Conservation (phyloP, 2,888 invertebrate species). For the Agriotes lineatus region DNA sequence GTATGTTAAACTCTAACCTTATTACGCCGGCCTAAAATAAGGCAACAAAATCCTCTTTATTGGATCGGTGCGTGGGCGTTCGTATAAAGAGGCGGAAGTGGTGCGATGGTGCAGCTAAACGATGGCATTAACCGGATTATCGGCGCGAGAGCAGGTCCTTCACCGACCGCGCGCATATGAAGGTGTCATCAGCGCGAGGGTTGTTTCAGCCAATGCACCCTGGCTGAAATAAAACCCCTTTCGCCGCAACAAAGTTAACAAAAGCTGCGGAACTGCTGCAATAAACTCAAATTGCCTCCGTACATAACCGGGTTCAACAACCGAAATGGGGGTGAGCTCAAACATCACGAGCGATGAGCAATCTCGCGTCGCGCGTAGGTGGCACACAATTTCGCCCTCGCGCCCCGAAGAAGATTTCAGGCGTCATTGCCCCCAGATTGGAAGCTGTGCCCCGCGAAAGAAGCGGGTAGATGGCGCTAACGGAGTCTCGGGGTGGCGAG, state of each 20-base stretch:
- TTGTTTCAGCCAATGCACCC: neutral
- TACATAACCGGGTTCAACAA: conserved; percentile 41
- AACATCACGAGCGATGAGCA: conserved; percentile 12
- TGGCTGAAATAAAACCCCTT: neutral
- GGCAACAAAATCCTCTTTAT: too few species aligned
- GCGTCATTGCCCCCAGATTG: conserved; percentile 33
- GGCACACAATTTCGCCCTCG: conserved; percentile 32
- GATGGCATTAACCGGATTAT: too few species aligned
- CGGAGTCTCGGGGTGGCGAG: conserved; percentile 43
- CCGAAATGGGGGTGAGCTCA: conserved; percentile 34
- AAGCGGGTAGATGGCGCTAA: conserved; percentile 23
- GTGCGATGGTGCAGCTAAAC: too few species aligned
- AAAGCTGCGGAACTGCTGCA: conserved; percentile 31
- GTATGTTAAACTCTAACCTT: too few species aligned
- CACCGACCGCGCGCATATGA: too few species aligned
- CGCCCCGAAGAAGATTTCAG: conserved; percentile 22
- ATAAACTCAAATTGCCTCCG: conserved; percentile 38
- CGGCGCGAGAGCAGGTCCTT: too few species aligned
- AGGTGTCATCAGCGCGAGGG: neutral
- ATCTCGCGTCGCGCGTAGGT: conserved; percentile 34
- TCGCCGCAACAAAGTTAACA: conserved; percentile 27
- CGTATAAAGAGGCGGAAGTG: too few species aligned
- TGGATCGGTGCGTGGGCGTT: too few species aligned
- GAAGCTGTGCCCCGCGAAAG: conserved; percentile 23
- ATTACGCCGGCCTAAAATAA: too few species aligned